Evolutionary conservation across 2,797 vertebrate genomes (phyloP).

Genomic region (Lemur catta): DNA sequence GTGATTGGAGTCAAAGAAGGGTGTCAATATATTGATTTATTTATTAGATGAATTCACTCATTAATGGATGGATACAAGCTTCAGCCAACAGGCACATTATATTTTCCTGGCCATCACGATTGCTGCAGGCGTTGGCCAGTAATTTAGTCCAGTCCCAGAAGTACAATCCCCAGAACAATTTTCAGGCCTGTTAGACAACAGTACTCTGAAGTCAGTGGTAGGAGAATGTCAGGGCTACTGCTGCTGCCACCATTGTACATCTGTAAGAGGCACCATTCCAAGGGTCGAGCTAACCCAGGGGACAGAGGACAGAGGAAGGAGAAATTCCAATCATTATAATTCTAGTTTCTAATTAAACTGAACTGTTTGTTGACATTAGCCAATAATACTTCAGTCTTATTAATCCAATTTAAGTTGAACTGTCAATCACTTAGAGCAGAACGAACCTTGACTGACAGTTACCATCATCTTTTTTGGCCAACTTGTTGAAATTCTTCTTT

Average conservation of each 20-base stretch:
- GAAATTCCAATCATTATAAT: not conserved
- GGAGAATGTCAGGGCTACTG: not conserved
- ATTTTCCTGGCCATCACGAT: not conserved
- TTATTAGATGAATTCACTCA: not conserved
- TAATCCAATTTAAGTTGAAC: not conserved
- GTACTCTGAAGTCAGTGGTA: rapidly evolving
- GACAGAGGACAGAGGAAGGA: rapidly evolving
- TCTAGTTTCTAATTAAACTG: not conserved
- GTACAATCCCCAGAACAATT: not conserved
- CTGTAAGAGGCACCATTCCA: no score
- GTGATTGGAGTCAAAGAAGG: not conserved
- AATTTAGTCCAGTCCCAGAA: not conserved
- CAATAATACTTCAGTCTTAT: not conserved
- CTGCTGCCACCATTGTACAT: no score
- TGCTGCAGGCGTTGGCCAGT: not conserved
- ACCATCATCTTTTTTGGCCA: not conserved
- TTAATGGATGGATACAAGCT: not conserved
- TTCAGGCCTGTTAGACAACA: not conserved
- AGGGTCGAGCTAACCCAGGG: not conserved
- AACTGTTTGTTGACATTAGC: not conserved
- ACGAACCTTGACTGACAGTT: not conserved
- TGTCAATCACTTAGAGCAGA: not conserved
- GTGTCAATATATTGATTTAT: not conserved
- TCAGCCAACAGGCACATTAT: not conserved
- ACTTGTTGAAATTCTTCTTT: not conserved